A percentile compares a stretch with the other conserved stretches of the same genome.
Evolutionary conservation across 2,113 vertebrate genomes (phyloP).

Genomic region (Sceloporus undulatus): DNA sequence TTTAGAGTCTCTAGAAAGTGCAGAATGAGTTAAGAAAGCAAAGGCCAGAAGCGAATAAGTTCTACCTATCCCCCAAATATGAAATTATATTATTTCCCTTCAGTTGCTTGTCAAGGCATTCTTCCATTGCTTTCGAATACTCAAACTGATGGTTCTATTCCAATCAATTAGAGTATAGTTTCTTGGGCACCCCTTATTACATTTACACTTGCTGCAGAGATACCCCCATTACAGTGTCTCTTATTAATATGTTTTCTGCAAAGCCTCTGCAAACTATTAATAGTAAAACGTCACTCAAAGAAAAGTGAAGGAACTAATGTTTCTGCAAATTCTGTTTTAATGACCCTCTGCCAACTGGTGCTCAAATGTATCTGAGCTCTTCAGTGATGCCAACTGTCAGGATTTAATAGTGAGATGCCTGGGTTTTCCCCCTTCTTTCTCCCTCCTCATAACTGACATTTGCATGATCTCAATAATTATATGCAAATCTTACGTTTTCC

Average conservation of each 20-base stretch:
- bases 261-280: constrained; percentile 89
- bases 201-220: constrained; percentile 80
- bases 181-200: constrained; percentile 76
- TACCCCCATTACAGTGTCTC: constrained; percentile 83
- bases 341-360: constrained; percentile 89
- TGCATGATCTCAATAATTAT: constrained; percentile 92
- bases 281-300: constrained; percentile 91
- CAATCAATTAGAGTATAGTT: constrained; percentile 85
- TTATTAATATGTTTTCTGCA: constrained; percentile 90
- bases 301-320: constrained; percentile 89
- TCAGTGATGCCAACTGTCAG: constrained; percentile 90
- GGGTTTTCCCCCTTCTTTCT: constrained; percentile 75
- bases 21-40: constrained; percentile 50
- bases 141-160: constrained; percentile 80
- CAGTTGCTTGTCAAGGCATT: constrained; percentile 81
- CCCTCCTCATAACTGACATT: constrained; percentile 87
- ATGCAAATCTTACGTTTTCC: constrained; percentile 89
- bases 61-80: constrained; percentile 73
- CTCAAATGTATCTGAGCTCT: constrained; percentile 89
- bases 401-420: constrained; percentile 89
- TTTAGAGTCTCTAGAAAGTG: constrained; percentile 68
- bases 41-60: constrained; percentile 75
- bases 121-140: constrained; percentile 78
- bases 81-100: constrained; percentile 80
- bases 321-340: constrained; percentile 91